A percentile compares a stretch with the other conserved stretches of the same genome.
phyloP scores from a whole-genome alignment of 2,113 vertebrate genomes.

The Hemiprocne comata region DNA sequence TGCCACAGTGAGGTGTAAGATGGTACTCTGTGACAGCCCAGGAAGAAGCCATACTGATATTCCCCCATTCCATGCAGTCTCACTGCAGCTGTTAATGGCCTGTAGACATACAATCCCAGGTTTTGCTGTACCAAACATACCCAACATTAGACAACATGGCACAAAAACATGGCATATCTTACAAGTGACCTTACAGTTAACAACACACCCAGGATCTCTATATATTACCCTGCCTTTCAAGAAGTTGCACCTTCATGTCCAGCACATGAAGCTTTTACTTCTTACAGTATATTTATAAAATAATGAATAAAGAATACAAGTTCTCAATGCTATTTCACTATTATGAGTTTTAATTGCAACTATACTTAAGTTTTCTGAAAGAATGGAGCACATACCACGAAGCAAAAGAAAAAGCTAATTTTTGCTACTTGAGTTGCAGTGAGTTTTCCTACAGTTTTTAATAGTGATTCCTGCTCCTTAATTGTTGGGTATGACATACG shows the following conservation, averaged over 20 bases:
- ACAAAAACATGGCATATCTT: neutral
- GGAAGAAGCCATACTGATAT: neutral
- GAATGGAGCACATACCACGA: slow-evolving; percentile 84
- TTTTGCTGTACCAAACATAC: neutral
- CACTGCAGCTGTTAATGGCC: neutral
- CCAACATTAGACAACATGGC: neutral
- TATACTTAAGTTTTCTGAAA: neutral
- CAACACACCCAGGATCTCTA: neutral
- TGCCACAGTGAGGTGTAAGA: neutral
- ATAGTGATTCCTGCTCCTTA: slow-evolving; percentile 88
- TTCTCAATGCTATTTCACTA: neutral
- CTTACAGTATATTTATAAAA: neutral
- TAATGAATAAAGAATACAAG: neutral
- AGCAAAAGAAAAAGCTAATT: slow-evolving; percentile 98
- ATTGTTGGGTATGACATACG: slow-evolving; percentile 91
- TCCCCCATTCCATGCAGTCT: neutral
- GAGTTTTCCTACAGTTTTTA: slow-evolving; percentile 90
- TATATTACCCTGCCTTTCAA: neutral
- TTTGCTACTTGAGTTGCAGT: slow-evolving; percentile 94
- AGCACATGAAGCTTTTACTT: neutral
- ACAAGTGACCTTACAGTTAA: neutral
- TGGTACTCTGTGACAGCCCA: neutral
- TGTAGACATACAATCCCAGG: neutral
- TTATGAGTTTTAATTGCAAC: neutral
- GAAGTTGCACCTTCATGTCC: neutral